Evolutionary conservation across 2,797 vertebrate genomes (phyloP).

Genomic region (Argyrosomus regius): DNA sequence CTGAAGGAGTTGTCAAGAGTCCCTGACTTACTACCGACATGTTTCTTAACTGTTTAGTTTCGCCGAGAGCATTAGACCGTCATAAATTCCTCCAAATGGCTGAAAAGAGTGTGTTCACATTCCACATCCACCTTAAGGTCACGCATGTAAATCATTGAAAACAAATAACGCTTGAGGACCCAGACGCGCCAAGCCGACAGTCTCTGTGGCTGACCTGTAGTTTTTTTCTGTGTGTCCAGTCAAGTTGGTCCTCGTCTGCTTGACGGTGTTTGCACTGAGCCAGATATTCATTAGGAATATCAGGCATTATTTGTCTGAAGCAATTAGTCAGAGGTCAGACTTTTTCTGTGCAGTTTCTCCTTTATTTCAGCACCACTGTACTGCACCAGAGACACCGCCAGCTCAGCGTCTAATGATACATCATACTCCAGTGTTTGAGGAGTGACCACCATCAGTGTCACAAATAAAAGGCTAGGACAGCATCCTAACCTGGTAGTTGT

Average conservation of each 20-base stretch:
- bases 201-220: neutral
- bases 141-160: constrained; percentile 49
- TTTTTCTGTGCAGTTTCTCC: neutral
- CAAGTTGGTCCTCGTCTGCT: neutral
- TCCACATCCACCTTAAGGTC: constrained; percentile 43
- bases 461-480: neutral
- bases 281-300: too few species aligned
- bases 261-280: neutral
- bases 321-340: neutral
- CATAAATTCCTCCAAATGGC: constrained; percentile 56
- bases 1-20: constrained; percentile 22
- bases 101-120: constrained; percentile 48
- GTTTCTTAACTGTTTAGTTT: constrained; percentile 42
- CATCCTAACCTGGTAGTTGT: neutral
- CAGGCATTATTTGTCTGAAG: neutral
- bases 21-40: constrained; percentile 30
- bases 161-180: constrained; percentile 32
- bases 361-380: neutral
- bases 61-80: constrained; percentile 10
- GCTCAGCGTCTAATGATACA: neutral
- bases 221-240: neutral
- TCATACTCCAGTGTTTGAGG: neutral
- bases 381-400: neutral
- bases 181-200: neutral
- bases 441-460: neutral